Conservation (phyloP, 2,888 invertebrate genomes). For the Scaptomyza parva region DNA sequence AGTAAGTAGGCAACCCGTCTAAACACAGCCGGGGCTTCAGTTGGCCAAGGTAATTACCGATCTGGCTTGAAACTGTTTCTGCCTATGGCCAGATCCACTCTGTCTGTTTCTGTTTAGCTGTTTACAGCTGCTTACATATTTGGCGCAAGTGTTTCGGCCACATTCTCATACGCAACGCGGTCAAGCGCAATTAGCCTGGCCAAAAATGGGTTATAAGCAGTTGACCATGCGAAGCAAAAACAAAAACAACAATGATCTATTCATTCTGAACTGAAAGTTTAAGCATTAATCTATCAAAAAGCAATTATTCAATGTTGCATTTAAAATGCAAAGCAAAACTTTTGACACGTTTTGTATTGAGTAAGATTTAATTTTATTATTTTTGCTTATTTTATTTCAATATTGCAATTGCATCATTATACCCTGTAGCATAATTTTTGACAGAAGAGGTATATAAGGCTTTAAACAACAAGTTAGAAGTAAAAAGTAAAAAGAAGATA, state of each 20-base stretch:
- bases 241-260: slow-evolving; percentile 4
- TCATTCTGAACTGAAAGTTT: slow-evolving; percentile 15
- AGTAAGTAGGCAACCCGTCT: slow-evolving; percentile 3
- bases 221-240: slow-evolving; percentile 60
- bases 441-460: background rate
- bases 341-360: background rate
- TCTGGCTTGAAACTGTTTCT: slow-evolving; percentile 10
- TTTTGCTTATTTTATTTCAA: background rate
- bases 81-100: slow-evolving; percentile 28
- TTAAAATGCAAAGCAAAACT: slow-evolving; percentile 18
- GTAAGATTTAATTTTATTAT: slow-evolving; percentile 24
- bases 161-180: slow-evolving; percentile 55
- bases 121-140: slow-evolving; percentile 46
- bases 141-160: slow-evolving; percentile 51
- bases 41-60: slow-evolving; percentile 41
- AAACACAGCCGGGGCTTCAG: slow-evolving; percentile 17
- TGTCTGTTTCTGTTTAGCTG: too few relatives aligned
- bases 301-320: slow-evolving; percentile 39
- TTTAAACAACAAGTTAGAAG: background rate
- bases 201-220: slow-evolving; percentile 73
- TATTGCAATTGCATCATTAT: background rate
- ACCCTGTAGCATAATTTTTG: background rate
- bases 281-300: slow-evolving; percentile 42
- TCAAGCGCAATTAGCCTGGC: slow-evolving; percentile 61
- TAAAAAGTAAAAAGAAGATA: too few relatives aligned